Percentiles rank a stretch among this genome's conserved stretches.
phyloP scores from a whole-genome alignment of 2,113 vertebrate species.

The Datnioides undecimradiatus region DNA sequence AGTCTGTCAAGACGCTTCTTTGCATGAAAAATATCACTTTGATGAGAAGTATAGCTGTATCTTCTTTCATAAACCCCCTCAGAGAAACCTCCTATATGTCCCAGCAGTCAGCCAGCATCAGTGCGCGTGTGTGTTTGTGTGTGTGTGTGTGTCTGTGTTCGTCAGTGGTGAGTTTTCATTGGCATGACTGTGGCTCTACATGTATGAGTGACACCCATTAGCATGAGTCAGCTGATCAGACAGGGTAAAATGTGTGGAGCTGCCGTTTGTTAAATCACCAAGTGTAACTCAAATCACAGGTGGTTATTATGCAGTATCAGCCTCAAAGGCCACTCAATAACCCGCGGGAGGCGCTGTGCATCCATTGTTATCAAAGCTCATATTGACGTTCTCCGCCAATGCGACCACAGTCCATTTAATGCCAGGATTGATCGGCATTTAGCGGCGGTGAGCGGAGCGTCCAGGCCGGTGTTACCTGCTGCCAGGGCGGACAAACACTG shows the following conservation, averaged over 20 bases:
- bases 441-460: slow-evolving; percentile 10
- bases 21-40: slow-evolving; percentile 38
- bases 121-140: too few species aligned
- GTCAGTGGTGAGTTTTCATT: not conserved
- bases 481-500: slow-evolving; percentile 37
- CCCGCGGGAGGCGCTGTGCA: slow-evolving; percentile 61
- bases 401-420: slow-evolving; percentile 56
- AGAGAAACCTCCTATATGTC: not conserved
- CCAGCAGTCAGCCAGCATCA: too few species aligned
- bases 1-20: slow-evolving; percentile 34
- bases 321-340: slow-evolving; percentile 46
- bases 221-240: not conserved
- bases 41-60: slow-evolving; percentile 44
- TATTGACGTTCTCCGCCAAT: slow-evolving; percentile 47
- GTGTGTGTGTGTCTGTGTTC: not conserved
- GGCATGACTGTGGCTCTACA: not conserved
- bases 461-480: slow-evolving; percentile 39
- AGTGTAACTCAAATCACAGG: slow-evolving; percentile 28
- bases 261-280: slow-evolving; percentile 5
- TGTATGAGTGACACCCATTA: not conserved
- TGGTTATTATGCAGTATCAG: slow-evolving; percentile 41
- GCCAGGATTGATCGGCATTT: slow-evolving; percentile 53
- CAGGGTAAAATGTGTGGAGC: not conserved
- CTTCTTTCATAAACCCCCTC: slow-evolving; percentile 15
- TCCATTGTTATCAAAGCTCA: slow-evolving; percentile 45